phyloP scores from a whole-genome alignment of 2,888 invertebrate genomes.

The Lochmaea crataegi region DNA sequence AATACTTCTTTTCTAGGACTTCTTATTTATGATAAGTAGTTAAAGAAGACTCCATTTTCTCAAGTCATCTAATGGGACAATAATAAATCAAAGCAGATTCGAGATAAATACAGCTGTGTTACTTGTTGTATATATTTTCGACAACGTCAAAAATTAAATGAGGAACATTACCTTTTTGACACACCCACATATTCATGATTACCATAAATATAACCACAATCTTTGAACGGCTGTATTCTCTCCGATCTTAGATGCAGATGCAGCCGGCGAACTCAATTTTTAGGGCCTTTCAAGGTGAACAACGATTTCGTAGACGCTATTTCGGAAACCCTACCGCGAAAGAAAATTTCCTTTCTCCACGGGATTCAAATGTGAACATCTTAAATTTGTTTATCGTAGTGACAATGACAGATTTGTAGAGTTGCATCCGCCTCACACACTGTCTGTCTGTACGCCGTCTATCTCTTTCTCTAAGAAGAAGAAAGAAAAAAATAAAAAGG shows the following conservation, averaged over 20 bases:
- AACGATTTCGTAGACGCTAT: conserved; percentile 22
- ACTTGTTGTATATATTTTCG: neutral
- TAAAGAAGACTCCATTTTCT: neutral
- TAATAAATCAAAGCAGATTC: neutral
- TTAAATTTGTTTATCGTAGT: conserved; percentile 52
- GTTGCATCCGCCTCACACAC: conserved; percentile 35
- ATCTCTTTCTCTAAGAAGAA: conserved; percentile 7
- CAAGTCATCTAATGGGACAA: neutral
- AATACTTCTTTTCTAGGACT: neutral
- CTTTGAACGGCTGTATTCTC: neutral
- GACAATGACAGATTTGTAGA: conserved; percentile 51
- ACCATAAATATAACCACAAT: conserved; percentile 8
- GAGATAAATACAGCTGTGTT: neutral
- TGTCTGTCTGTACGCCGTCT: neutral
- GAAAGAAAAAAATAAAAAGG: conserved; percentile 18
- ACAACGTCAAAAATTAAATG: neutral
- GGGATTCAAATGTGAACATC: conserved; percentile 42
- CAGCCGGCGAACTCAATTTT: conserved; percentile 4
- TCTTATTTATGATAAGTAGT: neutral
- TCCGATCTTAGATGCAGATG: conserved; percentile 6
- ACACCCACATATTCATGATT: conserved; percentile 17
- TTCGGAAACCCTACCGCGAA: conserved; percentile 47
- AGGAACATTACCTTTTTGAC: conserved; percentile 2
- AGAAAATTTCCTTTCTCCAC: conserved; percentile 48
- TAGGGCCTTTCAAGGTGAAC: conserved; percentile 24